Conservation (phyloP, 2,797 vertebrate genomes). For the Mus spretus region DNA sequence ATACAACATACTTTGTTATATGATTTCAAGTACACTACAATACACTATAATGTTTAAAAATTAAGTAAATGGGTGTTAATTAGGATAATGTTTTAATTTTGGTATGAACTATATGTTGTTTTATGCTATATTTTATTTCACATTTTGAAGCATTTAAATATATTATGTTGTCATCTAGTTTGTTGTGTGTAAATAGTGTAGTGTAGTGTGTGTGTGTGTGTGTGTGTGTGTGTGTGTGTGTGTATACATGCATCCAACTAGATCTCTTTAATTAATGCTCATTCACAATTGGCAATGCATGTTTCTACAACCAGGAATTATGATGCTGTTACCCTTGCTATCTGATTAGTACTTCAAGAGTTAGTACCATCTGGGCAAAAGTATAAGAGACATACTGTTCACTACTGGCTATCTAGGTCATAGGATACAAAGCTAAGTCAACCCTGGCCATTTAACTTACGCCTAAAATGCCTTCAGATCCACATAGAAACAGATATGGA, state of each 20-base stretch:
- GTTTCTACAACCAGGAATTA: conserved; percentile 73
- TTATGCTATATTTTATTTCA: conserved; percentile 74
- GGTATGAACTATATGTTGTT: conserved; percentile 44
- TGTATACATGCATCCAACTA: neutral
- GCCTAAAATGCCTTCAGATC: conserved; percentile 85
- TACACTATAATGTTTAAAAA: neutral
- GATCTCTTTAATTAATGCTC: conserved; percentile 48
- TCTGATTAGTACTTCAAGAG: conserved; percentile 84
- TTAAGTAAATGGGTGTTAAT: neutral
- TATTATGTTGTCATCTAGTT: neutral
- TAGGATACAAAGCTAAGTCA: conserved; percentile 86
- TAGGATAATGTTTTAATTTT: conserved; percentile 54
- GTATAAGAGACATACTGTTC: conserved; percentile 85
- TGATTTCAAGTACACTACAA: conserved; percentile 9
- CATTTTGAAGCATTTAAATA: conserved; percentile 46
- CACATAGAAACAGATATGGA: neutral
- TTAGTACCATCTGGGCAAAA: conserved; percentile 84
- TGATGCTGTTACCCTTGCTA: conserved; percentile 74
- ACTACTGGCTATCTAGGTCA: conserved; percentile 79
- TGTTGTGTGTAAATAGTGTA: neutral
- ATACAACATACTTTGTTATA: neutral
- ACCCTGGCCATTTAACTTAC: conserved; percentile 84
- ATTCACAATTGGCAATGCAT: conserved; percentile 13
- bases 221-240: neutral
- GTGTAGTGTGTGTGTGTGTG: too few relatives aligned